phyloP scores from a whole-genome alignment of 2,113 vertebrate species.

The Grammomys dolichurus region DNA sequence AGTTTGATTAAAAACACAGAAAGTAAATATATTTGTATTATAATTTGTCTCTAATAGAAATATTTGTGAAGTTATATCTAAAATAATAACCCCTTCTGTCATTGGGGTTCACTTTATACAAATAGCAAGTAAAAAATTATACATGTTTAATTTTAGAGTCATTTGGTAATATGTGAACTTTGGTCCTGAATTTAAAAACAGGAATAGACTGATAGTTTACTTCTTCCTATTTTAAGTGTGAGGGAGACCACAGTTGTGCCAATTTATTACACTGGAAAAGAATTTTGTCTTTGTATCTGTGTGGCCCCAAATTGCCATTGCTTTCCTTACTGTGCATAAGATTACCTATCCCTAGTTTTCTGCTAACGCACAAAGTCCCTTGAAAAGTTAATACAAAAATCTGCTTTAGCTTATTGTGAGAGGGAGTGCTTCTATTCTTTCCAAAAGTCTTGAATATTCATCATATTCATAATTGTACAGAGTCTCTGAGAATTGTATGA shows the following conservation, averaged over 20 bases:
- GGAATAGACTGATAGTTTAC: not conserved
- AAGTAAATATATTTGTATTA: not conserved
- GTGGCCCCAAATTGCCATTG: not conserved
- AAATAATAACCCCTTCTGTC: not conserved
- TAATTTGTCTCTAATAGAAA: not conserved
- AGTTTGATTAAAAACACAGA: slow-evolving; percentile 36
- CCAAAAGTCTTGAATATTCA: slow-evolving; percentile 35
- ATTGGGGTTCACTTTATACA: not conserved
- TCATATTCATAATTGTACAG: not conserved
- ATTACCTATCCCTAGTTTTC: not conserved
- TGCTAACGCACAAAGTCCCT: not conserved
- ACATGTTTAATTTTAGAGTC: slow-evolving; percentile 18
- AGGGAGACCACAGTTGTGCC: not conserved
- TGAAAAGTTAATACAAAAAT: not conserved
- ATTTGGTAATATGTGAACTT: not conserved
- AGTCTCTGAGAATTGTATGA: not conserved
- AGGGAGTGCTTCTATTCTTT: not conserved
- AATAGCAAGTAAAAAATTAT: slow-evolving; percentile 11
- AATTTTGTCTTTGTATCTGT: not conserved
- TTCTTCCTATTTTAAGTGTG: slow-evolving; percentile 27
- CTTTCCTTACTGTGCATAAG: not conserved
- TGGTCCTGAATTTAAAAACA: slow-evolving; percentile 1
- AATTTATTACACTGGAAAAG: not conserved
- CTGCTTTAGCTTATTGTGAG: not conserved
- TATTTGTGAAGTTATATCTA: not conserved